Base-by-base conservation (phyloP, 1,140 invertebrate species). In the Camponotus vicinus region DNA sequence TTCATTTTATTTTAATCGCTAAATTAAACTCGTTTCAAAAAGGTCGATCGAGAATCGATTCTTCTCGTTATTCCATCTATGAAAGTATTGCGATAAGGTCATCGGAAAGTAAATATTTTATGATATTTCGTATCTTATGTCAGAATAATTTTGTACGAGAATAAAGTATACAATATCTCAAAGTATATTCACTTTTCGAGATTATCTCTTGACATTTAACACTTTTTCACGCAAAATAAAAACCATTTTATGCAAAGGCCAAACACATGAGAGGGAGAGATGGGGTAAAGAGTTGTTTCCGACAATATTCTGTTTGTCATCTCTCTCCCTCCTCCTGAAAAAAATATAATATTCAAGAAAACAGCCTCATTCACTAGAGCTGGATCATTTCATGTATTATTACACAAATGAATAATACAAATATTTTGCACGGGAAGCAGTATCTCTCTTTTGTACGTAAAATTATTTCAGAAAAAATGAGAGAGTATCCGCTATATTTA, bases 171-270 rank as follows among this genome's bases (percentile, higher is more conserved):
- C 15, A 45, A 69, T 15, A 13, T 49, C 67, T 69, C 40, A n/a
- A 69, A 69, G 13, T 49, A 49, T 67, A n/a, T 49, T 69, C 27
- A 69, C 21, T 69, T 69, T 49, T 49, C 66, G n/a, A 52, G 4
- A 67, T 67, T 42, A 45, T 21, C 21, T 67, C n/a, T 5, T 64
- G 6, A 40, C 37, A 40, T 15, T 64, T 34, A 64, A 63, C 6
- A 37, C 32, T 66, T 66, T 42, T 57, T n/a, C 55, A 57, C n/a
- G 9, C n/a, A 13, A 45, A 6, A 49, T 15, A 9, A 42, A n/a
- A 67, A 67, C 21, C n/a, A 21, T 45, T 18, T 67, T 67, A 21
- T 45, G 37, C 37, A 67, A 42, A 45, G 13, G 42, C 11, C 42
- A 67, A 18, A 40, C 21, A 67, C 7, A 42, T 8, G 11, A 42